phyloP scores from a whole-genome alignment of 2,797 vertebrate species.

The Sebastiscus tertius region DNA sequence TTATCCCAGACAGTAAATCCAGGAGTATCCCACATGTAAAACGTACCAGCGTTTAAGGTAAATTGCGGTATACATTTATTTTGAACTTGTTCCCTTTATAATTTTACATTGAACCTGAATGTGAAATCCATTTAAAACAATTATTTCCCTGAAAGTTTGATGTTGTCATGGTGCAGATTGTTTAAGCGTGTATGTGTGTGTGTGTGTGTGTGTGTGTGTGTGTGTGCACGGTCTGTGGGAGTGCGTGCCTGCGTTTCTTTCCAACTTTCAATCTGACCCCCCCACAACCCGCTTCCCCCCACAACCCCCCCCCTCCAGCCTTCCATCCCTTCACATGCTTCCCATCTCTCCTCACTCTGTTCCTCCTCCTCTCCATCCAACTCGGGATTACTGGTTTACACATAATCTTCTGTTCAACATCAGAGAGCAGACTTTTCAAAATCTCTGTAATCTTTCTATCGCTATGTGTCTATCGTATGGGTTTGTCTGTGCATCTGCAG shows the following conservation, averaged over 20 bases:
- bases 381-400: conserved; percentile 80
- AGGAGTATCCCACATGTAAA: conserved; percentile 60
- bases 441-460: conserved; percentile 80
- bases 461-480: conserved; percentile 50
- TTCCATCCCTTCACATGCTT: conserved; percentile 33
- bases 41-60: conserved; percentile 38
- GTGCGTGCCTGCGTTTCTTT: conserved; percentile 41
- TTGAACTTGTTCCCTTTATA: neutral
- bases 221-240: neutral
- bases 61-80: conserved; percentile 5
- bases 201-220: no score
- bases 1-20: conserved; percentile 60
- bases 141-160: conserved; percentile 6
- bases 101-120: neutral
- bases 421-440: conserved; percentile 80
- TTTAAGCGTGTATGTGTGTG: neutral
- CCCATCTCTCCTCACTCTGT: conserved; percentile 53
- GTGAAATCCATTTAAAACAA: neutral
- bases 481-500: conserved; percentile 58
- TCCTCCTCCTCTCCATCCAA: conserved; percentile 68
- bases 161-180: neutral
- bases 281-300: conserved; percentile 16
- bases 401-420: conserved; percentile 84
- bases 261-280: conserved; percentile 49
- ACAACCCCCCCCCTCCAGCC: neutral